Conservation (phyloP, 2,888 invertebrate genomes). For the Parelbella ahira region DNA sequence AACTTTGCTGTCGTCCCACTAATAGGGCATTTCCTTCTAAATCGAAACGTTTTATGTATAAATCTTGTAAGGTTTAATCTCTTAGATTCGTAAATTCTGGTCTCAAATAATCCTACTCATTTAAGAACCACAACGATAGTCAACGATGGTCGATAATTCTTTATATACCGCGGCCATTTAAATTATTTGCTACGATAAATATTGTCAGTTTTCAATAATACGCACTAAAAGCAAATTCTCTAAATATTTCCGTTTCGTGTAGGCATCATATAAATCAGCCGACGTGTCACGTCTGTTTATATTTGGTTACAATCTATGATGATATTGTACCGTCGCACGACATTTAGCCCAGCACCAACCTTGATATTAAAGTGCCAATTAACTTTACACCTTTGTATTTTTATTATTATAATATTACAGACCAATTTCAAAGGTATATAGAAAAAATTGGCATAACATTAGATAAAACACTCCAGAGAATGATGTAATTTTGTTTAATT, state of each 20-base stretch:
- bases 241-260: background rate
- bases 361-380: slow-evolving; percentile 48
- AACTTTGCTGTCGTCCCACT: no score
- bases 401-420: no score
- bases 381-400: slow-evolving; percentile 29
- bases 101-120: slow-evolving; percentile 15
- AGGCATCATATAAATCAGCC: slow-evolving; percentile 5
- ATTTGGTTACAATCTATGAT: slow-evolving; percentile 26
- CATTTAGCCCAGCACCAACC: slow-evolving; percentile 38
- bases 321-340: slow-evolving; percentile 23
- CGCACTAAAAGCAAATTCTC: slow-evolving; percentile 8
- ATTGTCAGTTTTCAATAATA: slow-evolving; percentile 5
- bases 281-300: slow-evolving; percentile 20
- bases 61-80: no score
- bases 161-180: slow-evolving; percentile 3
- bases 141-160: slow-evolving; percentile 11
- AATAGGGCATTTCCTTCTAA: no score
- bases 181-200: slow-evolving; percentile 10
- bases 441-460: no score
- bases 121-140: slow-evolving; percentile 14
- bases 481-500: no score
- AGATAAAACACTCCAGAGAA: no score
- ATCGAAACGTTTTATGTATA: no score
- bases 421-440: no score
- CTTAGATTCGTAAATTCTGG: slow-evolving; percentile 2